Conservation (phyloP, 1,140 invertebrate genomes). For the Cecropterus lyciades region DNA sequence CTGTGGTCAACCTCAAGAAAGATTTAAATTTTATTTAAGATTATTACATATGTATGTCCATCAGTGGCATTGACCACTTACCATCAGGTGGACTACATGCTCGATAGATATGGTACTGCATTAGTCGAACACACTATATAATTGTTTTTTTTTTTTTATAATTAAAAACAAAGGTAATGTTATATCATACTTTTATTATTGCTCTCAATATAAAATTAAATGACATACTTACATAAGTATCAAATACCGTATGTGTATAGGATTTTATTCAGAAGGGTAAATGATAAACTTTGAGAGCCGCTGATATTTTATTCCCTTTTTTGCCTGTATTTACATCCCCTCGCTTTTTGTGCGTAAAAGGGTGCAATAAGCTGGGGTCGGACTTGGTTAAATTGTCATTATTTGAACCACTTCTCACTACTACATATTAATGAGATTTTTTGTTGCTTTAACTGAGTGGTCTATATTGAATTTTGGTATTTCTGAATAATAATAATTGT, state of each 20-base stretch:
- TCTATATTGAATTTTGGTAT: too few species aligned
- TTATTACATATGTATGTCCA: too few species aligned
- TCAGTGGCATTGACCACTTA: too few species aligned
- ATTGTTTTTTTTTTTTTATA: too few species aligned
- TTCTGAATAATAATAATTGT: too few species aligned
- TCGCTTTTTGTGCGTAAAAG: constrained; percentile 20
- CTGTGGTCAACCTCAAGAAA: too few species aligned
- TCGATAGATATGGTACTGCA: too few species aligned
- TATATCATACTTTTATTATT: too few species aligned
- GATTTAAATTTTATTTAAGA: too few species aligned
- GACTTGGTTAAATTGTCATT: constrained; percentile 30
- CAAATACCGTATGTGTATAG: background rate
- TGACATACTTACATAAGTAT: background rate
- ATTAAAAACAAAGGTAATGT: too few species aligned
- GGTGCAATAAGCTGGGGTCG: constrained; percentile 14
- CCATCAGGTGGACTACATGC: too few species aligned
- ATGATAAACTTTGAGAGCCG: constrained; percentile 20
- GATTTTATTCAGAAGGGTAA: background rate
- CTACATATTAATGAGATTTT: constrained; percentile 26
- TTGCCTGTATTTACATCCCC: constrained; percentile 10
- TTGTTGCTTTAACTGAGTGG: constrained; percentile 9
- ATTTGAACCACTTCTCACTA: constrained; percentile 17
- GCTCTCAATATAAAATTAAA: background rate
- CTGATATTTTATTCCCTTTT: constrained; percentile 23
- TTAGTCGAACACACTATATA: too few species aligned